These are phyloP conservation scores for Monopterus albus DNA, from an alignment of 2,113 vertebrate species.

Conservation along the genomic window DNA sequence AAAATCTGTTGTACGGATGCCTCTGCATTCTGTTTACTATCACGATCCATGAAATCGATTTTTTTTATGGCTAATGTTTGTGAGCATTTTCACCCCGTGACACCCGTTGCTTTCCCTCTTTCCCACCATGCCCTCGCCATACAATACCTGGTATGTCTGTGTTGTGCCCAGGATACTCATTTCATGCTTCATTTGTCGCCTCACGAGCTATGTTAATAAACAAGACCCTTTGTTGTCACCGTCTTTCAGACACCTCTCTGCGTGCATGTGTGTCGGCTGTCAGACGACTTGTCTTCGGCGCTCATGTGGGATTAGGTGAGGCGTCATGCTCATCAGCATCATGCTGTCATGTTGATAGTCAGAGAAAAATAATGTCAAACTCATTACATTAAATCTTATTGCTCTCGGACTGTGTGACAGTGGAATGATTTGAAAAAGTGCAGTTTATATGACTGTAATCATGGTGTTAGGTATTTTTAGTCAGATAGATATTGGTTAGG, in stretches of 20 bases:
- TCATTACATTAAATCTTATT: slow-evolving; percentile 19
- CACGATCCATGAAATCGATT: slow-evolving; percentile 75
- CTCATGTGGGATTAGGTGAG: slow-evolving; percentile 42
- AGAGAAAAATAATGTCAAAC: slow-evolving; percentile 24
- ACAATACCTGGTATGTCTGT: slow-evolving; percentile 62
- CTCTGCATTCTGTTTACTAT: slow-evolving; percentile 56
- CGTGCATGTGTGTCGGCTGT: slow-evolving; percentile 12
- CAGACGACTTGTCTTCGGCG: slow-evolving; percentile 18
- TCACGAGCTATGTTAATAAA: slow-evolving; percentile 74
- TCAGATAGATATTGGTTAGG: no score
- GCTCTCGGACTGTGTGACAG: slow-evolving; percentile 20
- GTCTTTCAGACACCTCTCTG: slow-evolving; percentile 20
- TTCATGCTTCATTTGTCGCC: slow-evolving; percentile 77
- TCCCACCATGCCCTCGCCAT: slow-evolving; percentile 22
- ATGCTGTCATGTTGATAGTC: slow-evolving; percentile 5
- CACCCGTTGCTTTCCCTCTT: slow-evolving; percentile 54
- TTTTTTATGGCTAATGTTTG: slow-evolving; percentile 71
- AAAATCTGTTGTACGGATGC: slow-evolving; percentile 41
- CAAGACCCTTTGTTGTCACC: slow-evolving; percentile 59
- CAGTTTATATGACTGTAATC: slow-evolving; percentile 12
- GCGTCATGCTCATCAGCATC: slow-evolving; percentile 26
- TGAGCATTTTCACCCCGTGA: slow-evolving; percentile 43
- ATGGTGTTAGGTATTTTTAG: no score
- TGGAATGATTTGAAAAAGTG: neutral
- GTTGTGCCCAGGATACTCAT: slow-evolving; percentile 65